phyloP scores from a whole-genome alignment of 2,888 invertebrate species.

The Drosophila atripex region DNA sequence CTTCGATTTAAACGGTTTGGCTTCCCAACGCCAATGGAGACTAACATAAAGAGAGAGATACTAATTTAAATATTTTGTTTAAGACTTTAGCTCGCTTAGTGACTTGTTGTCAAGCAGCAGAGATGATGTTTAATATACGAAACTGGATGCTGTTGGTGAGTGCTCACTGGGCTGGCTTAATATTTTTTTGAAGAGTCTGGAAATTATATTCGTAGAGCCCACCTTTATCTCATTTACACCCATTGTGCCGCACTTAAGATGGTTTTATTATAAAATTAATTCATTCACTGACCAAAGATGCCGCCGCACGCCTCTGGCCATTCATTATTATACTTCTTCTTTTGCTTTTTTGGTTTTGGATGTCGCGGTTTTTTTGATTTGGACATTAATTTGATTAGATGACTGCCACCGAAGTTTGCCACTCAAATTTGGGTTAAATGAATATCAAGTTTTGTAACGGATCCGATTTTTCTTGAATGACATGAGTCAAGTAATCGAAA shows the following conservation, averaged over 20 bases:
- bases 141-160: constrained; percentile 9
- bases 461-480: not conserved
- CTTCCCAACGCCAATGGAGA: constrained; percentile 2
- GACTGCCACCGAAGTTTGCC: constrained; percentile 42
- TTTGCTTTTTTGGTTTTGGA: not conserved
- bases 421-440: constrained; percentile 57
- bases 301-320: constrained; percentile 35
- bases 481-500: constrained; percentile 13
- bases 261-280: constrained; percentile 30
- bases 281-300: constrained; percentile 27
- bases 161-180: constrained; percentile 7
- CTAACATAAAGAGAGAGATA: constrained; percentile 3
- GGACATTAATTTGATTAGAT: constrained; percentile 54
- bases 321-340: constrained; percentile 23
- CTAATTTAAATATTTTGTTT: constrained; percentile 29
- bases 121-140: constrained; percentile 46
- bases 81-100: constrained; percentile 5
- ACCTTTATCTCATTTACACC: constrained; percentile 7
- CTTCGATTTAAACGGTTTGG: constrained; percentile 13
- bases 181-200: not conserved
- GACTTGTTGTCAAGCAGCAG: constrained; percentile 53
- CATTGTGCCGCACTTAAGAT: constrained; percentile 32
- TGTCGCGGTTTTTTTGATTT: constrained; percentile 28
- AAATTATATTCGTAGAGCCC: not conserved
- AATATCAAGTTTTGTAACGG: constrained; percentile 37